phyloP scores from a whole-genome alignment of 2,113 vertebrate species.

The Callipepla californica region DNA sequence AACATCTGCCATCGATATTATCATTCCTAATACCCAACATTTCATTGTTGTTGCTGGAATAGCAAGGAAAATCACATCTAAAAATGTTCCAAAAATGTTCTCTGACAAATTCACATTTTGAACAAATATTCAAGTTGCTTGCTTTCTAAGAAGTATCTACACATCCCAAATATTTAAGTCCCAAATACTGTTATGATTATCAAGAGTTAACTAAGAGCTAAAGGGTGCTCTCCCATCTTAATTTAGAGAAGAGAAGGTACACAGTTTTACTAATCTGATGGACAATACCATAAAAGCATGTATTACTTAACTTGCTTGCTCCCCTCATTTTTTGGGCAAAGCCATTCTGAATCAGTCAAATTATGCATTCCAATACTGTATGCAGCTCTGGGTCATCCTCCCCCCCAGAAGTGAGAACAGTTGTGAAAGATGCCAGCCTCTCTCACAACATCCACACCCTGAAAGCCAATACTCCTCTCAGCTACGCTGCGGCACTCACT shows the following conservation, averaged over 20 bases:
- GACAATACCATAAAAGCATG: background rate
- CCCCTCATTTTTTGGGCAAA: background rate
- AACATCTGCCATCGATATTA: background rate
- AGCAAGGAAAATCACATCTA: background rate
- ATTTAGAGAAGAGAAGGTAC: background rate
- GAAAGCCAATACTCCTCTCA: background rate
- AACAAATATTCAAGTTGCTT: background rate
- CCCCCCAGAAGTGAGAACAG: background rate
- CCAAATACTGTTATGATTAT: background rate
- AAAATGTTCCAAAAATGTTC: background rate
- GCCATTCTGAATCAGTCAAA: background rate
- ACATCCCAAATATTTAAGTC: background rate
- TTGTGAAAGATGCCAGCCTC: background rate
- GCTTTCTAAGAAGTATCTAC: background rate
- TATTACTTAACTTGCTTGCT: background rate
- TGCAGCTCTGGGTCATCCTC: background rate
- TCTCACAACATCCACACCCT: background rate
- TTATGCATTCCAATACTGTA: background rate
- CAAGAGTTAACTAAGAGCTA: background rate
- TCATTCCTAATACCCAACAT: background rate
- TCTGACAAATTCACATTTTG: background rate
- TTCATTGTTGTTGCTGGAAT: background rate
- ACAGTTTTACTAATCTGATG: background rate
- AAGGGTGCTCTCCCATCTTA: background rate
- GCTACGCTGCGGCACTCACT: background rate